phyloP scores from a whole-genome alignment of 1,140 invertebrate species.

The Calliopsis andreniformis region DNA sequence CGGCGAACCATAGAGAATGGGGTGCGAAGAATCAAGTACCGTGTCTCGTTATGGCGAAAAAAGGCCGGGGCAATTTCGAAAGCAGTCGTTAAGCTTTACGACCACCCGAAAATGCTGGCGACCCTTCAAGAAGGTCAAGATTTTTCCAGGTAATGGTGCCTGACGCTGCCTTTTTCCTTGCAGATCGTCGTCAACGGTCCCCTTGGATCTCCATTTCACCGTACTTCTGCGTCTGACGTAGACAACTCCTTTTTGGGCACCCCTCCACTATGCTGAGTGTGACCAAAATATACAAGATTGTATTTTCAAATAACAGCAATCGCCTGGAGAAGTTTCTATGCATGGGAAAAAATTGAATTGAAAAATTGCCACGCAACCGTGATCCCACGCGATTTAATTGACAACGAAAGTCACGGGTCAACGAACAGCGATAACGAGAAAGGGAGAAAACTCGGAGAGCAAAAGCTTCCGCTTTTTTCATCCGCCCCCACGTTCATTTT shows the following conservation, averaged over 20 bases:
- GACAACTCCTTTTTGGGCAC: background rate
- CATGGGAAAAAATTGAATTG: background rate
- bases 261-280: too few relatives aligned
- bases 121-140: constrained; percentile 68
- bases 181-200: background rate
- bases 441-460: constrained; percentile 11
- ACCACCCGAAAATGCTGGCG: constrained; percentile 45
- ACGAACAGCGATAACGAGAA: background rate
- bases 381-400: background rate
- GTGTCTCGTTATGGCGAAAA: constrained; percentile 67
- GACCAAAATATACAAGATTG: too few relatives aligned
- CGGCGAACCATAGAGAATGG: constrained; percentile 60
- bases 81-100: constrained; percentile 72
- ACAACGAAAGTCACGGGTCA: background rate
- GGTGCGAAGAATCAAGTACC: constrained; percentile 65
- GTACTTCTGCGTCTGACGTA: background rate
- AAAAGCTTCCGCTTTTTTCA: constrained; percentile 7
- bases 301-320: background rate
- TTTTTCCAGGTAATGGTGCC: constrained; percentile 51
- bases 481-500: constrained; percentile 28
- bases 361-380: background rate
- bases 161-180: constrained; percentile 1
- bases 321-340: too few relatives aligned
- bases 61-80: constrained; percentile 70
- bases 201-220: background rate